Percentiles rank a stretch among this genome's conserved stretches.
These are phyloP conservation scores for Cheilosia impressa DNA, from an alignment of 2,888 invertebrate genomes.

Conservation along the genomic window DNA sequence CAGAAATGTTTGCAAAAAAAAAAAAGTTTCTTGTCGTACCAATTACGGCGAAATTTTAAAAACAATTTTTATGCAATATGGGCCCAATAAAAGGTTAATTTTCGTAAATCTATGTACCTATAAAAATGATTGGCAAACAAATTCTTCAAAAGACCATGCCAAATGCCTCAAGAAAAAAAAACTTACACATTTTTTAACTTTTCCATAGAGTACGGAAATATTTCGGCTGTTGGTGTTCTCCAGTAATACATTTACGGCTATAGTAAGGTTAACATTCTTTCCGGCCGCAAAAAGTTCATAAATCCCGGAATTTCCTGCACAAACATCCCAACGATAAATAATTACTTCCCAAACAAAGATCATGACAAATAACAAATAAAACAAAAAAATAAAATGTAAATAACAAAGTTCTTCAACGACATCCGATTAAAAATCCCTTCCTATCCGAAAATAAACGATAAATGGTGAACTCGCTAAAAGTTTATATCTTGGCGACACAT, in stretches of 20 bases:
- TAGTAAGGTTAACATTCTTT: background rate
- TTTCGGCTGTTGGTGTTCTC: no score
- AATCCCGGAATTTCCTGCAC: conserved; percentile 1
- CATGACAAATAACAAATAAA: background rate
- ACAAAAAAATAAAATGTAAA: background rate
- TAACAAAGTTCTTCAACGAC: background rate
- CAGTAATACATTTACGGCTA: no score
- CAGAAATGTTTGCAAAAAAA: no score
- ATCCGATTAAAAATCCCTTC: conserved; percentile 31
- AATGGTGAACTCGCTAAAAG: conserved; percentile 60
- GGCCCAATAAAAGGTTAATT: no score
- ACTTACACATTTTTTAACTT: background rate
- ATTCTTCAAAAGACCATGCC: no score
- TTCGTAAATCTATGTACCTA: no score
- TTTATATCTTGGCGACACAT: conserved; percentile 58
- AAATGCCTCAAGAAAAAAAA: no score
- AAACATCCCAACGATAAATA: background rate
- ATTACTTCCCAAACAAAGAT: background rate
- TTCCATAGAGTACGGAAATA: background rate
- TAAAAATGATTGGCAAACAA: no score
- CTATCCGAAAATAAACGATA: conserved; percentile 56
- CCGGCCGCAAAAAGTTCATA: background rate
- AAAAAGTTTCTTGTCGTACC: no score
- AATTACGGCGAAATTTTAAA: no score
- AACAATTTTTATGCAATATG: no score